Percentiles rank a stretch among this genome's conserved stretches.
phyloP scores from a whole-genome alignment of 1,140 invertebrate species.

The Solenopsis invicta region DNA sequence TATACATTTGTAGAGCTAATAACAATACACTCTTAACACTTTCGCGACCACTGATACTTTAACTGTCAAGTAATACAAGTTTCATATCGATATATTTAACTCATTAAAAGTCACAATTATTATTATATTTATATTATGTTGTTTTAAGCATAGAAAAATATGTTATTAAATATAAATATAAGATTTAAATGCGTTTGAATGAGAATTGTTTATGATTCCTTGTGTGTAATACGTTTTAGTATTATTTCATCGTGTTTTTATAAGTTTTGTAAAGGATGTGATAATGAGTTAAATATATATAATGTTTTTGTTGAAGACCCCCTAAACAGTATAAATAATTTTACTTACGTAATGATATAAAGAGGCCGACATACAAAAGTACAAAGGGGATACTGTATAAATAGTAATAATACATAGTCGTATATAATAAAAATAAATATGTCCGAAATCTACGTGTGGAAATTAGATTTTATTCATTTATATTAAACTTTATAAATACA shows the following conservation, averaged over 20 bases:
- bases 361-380: slow-evolving; percentile 18
- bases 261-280: neutral
- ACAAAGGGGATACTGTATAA: slow-evolving; percentile 7
- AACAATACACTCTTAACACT: slow-evolving; percentile 49
- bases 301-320: slow-evolving; percentile 41
- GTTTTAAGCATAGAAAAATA: neutral
- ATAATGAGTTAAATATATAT: slow-evolving; percentile 47
- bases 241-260: neutral
- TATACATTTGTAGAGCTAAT: neutral
- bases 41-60: slow-evolving; percentile 42
- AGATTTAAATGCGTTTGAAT: slow-evolving; percentile 9
- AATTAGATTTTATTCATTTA: slow-evolving; percentile 64
- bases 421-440: slow-evolving; percentile 23
- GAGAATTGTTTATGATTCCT: neutral
- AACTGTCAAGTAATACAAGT: slow-evolving; percentile 30
- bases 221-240: neutral
- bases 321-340: slow-evolving; percentile 56
- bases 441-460: slow-evolving; percentile 33
- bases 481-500: slow-evolving; percentile 65
- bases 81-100: slow-evolving; percentile 35
- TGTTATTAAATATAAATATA: slow-evolving; percentile 5
- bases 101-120: slow-evolving; percentile 26
- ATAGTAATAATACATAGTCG: slow-evolving; percentile 12
- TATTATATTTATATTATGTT: slow-evolving; percentile 15
- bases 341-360: slow-evolving; percentile 51